A percentile compares a stretch with the other conserved stretches of the same genome.
Evolutionary conservation across 1,140 invertebrate genomes (phyloP).

Genomic region (Lasioglossum albipes): DNA sequence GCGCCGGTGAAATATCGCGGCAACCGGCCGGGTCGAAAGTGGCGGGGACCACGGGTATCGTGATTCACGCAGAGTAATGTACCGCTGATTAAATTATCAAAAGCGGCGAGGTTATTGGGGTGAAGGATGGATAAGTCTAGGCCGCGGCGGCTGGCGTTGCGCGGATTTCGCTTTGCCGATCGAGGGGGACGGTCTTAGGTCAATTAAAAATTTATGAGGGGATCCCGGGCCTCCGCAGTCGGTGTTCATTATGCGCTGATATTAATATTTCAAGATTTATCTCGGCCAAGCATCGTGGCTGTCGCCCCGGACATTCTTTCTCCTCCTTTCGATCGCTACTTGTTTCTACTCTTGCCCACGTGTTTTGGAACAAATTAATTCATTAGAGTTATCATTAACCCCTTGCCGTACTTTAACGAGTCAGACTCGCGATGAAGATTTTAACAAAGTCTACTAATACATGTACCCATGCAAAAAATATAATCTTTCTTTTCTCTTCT

Average conservation of each 20-base stretch:
- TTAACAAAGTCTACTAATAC: too few species aligned
- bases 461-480: too few species aligned
- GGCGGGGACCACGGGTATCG: conserved; percentile 3
- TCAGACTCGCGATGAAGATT: too few species aligned
- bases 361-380: too few species aligned
- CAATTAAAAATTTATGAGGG: conserved; percentile 52
- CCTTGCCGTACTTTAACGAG: too few species aligned
- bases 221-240: neutral
- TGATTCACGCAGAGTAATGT: conserved; percentile 23
- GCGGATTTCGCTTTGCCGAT: conserved; percentile 31
- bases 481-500: too few species aligned
- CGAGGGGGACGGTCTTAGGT: conserved; percentile 22
- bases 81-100: conserved; percentile 52
- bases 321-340: too few species aligned
- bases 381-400: too few species aligned
- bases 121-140: conserved; percentile 37
- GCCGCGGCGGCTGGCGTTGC: neutral
- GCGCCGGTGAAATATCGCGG: neutral
- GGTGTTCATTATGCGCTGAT: conserved; percentile 38
- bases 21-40: neutral
- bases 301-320: neutral
- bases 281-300: conserved; percentile 2
- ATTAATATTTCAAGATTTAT: conserved; percentile 45
- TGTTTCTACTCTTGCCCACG: neutral
- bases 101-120: conserved; percentile 47